Evolutionary conservation across 2,888 invertebrate species (phyloP).

Genomic region (Erannis defoliaria): DNA sequence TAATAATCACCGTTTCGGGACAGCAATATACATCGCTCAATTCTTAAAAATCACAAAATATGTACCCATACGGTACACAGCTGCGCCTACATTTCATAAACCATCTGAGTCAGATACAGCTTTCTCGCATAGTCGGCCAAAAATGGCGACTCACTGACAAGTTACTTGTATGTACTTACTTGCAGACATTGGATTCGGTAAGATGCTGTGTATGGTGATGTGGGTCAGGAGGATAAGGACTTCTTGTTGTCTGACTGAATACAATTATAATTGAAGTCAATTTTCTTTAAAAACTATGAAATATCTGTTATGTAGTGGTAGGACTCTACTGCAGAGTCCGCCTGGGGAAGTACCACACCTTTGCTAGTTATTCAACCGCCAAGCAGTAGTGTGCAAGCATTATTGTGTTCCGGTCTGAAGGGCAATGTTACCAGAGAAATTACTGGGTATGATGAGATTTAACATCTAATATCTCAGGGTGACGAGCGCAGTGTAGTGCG

Average conservation of each 20-base stretch:
- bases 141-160: slow-evolving; percentile 29
- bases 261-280: too few relatives aligned
- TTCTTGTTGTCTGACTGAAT: slow-evolving; percentile 20
- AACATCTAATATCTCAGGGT: too few relatives aligned
- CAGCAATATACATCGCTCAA: slow-evolving; percentile 16
- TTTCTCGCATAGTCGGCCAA: slow-evolving; percentile 38
- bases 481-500: too few relatives aligned
- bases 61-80: neutral
- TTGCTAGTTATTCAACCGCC: too few relatives aligned
- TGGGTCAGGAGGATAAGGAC: slow-evolving; percentile 39
- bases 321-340: too few relatives aligned
- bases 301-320: too few relatives aligned
- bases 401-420: too few relatives aligned
- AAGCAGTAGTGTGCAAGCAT: too few relatives aligned
- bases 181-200: slow-evolving; percentile 4
- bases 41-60: neutral
- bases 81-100: slow-evolving; percentile 5
- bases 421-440: too few relatives aligned
- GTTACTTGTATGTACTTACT: slow-evolving; percentile 4
- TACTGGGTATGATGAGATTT: too few relatives aligned
- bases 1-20: neutral
- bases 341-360: too few relatives aligned
- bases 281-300: too few relatives aligned
- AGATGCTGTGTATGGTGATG: slow-evolving; percentile 33
- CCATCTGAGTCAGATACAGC: slow-evolving; percentile 35